Conservation (phyloP, 92 coral and sea anemone genomes). For the Chrysogorgia sp. region DNA sequence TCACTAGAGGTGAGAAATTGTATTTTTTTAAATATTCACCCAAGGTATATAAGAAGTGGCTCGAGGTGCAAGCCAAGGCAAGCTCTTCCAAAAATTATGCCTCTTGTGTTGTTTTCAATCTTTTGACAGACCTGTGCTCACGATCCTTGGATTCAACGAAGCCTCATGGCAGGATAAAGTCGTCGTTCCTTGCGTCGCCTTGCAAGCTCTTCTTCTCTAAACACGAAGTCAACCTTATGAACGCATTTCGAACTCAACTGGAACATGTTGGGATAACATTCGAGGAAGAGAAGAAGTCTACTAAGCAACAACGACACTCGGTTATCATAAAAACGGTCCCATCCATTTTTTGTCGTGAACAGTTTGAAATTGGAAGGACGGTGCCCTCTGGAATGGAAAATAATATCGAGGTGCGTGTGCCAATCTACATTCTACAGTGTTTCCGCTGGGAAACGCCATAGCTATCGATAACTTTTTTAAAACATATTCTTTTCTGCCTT, state of each 20-base stretch:
- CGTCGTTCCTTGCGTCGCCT: slow-evolving; percentile 72
- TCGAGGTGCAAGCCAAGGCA: neutral
- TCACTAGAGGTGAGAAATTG: slow-evolving; percentile 50
- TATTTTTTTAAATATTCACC: too few species aligned
- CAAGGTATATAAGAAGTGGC: neutral
- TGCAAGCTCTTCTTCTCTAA: slow-evolving; percentile 65
- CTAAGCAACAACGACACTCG: slow-evolving; percentile 35
- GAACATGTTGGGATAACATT: slow-evolving; percentile 79
- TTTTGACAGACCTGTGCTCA: slow-evolving; percentile 66
- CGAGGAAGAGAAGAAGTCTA: slow-evolving; percentile 40
- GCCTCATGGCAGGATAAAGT: slow-evolving; percentile 65
- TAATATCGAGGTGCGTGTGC: slow-evolving; percentile 70
- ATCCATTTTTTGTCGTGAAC: slow-evolving; percentile 81
- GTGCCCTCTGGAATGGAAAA: slow-evolving; percentile 73
- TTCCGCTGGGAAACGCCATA: too few species aligned
- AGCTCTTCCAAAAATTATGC: neutral
- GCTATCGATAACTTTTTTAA: too few species aligned
- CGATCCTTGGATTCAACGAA: neutral
- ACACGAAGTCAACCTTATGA: slow-evolving; percentile 71
- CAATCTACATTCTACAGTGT: too few species aligned
- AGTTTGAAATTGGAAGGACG: slow-evolving; percentile 73
- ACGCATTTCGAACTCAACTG: slow-evolving; percentile 69
- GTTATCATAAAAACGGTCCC: slow-evolving; percentile 69
- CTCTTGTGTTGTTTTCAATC: neutral
- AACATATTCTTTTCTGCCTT: slow-evolving; percentile 7